Evolutionary conservation across 2,113 vertebrate genomes (phyloP), one percentile per base, ranked within the genome.

Genomic region (Petroica traversi): DNA sequence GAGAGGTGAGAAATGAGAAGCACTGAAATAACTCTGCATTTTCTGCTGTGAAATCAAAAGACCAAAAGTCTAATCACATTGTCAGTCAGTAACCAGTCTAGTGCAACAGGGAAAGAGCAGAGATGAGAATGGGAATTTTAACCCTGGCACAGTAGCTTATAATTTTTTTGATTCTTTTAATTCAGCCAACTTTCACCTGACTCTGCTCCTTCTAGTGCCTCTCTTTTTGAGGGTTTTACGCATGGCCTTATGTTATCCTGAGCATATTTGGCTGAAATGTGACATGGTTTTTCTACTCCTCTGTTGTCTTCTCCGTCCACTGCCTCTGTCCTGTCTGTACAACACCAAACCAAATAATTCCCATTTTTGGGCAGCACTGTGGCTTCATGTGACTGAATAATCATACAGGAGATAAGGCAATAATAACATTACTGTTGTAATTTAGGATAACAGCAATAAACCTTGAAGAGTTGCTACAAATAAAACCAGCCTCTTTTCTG

Each of bases 241-340:
- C 0, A 1, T 12, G 7, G 8, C 17, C 88, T 67, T 62, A 51
- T 33, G 38, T 28, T 9, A 8, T 17, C 20, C n/a, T 0, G 0
- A 72, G 9, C 13, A 25, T 38, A 90, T 89, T 73, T 73, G 26
- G 8, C 24, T 85, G 59, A 83, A 71, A 63, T 3, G 1, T 7
- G 40, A 33, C 8, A 5, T 8, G 7, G 20, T 7, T 85, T 85
- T 93, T 83, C 59, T 54, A 24, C 17, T 66, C 14, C 11, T 66
- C 36, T 68, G 3, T 29, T 73, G 16, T 25, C 9, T 78, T 11
- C 36, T 79, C 18, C 33, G 6, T 25, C 24, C 2, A 0, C 15
- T 76, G 28, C 3, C 0, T 57, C 19, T 41, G 62, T 62, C 38
- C 54, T 73, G 41, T 5, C 31, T 80, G 48, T 36, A 36, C 20